These are phyloP conservation scores for Peromyscus aztecus DNA, from an alignment of 2,797 vertebrate species.

Conservation along the genomic window DNA sequence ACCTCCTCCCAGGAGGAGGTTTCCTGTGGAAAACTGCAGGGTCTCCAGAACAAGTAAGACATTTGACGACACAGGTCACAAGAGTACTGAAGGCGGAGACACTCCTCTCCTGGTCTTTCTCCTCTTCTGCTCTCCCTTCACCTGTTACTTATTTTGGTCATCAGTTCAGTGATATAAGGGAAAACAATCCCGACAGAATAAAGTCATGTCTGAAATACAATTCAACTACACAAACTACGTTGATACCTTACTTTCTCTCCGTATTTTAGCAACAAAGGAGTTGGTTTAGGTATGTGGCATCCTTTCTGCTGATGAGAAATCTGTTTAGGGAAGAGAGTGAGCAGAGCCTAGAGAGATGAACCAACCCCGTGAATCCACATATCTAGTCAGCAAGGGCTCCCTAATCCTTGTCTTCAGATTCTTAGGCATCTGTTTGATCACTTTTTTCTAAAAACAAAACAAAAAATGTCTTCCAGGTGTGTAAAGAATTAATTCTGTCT, in stretches of 20 bases:
- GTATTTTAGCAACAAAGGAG: not conserved
- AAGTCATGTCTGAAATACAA: not conserved
- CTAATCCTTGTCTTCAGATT: fast-evolving
- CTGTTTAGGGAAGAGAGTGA: fast-evolving
- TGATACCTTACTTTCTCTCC: not conserved
- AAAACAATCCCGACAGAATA: not conserved
- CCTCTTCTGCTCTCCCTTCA: fast-evolving
- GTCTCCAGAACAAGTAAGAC: not conserved
- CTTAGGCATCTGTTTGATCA: not conserved
- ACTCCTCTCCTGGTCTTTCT: too few relatives aligned
- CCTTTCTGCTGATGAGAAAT: fast-evolving
- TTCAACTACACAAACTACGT: not conserved
- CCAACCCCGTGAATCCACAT: fast-evolving
- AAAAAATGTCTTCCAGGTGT: fast-evolving
- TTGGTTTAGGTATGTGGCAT: fast-evolving
- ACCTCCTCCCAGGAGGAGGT: not conserved
- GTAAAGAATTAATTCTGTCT: not conserved
- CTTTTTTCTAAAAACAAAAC: not conserved
- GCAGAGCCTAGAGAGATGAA: fast-evolving
- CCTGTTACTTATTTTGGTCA: fast-evolving
- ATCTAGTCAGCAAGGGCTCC: fast-evolving
- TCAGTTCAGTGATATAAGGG: not conserved
- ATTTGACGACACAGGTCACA: not conserved
- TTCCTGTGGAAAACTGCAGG: too few relatives aligned
- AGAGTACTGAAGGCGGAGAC: too few relatives aligned